Evolutionary conservation across 2,888 invertebrate species (phyloP).

Genomic region (Polyommatus icarus): DNA sequence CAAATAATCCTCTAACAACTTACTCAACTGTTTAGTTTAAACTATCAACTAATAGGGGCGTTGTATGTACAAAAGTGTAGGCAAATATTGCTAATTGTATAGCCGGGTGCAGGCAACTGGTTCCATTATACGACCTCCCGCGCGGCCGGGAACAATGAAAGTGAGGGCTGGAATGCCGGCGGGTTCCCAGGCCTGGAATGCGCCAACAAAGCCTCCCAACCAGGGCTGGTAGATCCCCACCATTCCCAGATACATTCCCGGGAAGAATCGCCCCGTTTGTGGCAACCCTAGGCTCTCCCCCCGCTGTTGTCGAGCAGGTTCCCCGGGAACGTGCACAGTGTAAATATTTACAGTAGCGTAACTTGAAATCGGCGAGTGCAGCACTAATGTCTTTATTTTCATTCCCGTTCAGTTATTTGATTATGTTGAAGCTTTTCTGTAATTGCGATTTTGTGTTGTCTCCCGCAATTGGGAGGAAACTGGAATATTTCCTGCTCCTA

Average conservation of each 20-base stretch:
- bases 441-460: background rate
- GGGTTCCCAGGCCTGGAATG: slow-evolving; percentile 80
- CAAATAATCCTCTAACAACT: background rate
- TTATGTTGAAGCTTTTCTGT: background rate
- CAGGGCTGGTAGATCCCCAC: background rate
- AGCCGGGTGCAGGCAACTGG: slow-evolving; percentile 14
- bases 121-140: slow-evolving; percentile 65
- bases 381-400: background rate
- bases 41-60: slow-evolving; percentile 1
- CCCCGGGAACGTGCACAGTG: background rate
- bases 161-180: slow-evolving; percentile 76
- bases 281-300: slow-evolving; percentile 1
- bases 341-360: background rate
- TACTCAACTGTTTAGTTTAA: background rate
- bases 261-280: background rate
- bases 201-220: slow-evolving; percentile 74
- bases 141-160: slow-evolving; percentile 77
- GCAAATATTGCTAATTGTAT: slow-evolving; percentile 30
- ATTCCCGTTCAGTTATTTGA: background rate
- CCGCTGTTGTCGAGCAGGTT: slow-evolving; percentile 10
- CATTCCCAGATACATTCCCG: background rate
- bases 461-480: background rate
- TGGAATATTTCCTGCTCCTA: no score
- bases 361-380: background rate
- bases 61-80: slow-evolving; percentile 2